phyloP scores from a whole-genome alignment of 2,888 invertebrate genomes.

The Tolmerus cingulatus region DNA sequence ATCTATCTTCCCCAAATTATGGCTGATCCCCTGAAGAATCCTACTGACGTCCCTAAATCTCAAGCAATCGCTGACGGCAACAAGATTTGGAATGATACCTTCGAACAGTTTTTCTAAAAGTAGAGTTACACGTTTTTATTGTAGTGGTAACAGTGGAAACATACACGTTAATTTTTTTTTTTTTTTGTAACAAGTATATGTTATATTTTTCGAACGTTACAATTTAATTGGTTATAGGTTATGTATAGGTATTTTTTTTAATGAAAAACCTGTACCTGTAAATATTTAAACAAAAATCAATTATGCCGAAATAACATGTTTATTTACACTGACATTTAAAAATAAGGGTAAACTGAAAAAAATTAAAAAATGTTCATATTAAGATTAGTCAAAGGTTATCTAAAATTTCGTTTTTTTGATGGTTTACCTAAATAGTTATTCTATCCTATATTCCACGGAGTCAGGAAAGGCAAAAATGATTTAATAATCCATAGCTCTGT shows the following conservation, averaged over 20 bases:
- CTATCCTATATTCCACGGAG: no score
- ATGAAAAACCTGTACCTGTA: background rate
- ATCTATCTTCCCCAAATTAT: slow-evolving; percentile 41
- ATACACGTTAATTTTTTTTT: background rate
- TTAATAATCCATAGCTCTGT: no score
- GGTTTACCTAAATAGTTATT: no score
- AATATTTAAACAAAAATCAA: background rate
- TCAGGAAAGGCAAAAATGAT: no score
- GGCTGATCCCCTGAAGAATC: slow-evolving; percentile 38
- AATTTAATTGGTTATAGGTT: background rate
- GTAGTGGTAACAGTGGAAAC: background rate
- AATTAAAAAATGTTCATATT: no score
- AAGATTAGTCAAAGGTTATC: no score
- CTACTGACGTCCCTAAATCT: background rate
- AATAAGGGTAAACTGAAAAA: no score
- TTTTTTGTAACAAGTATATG: background rate
- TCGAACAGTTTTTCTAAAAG: slow-evolving; percentile 20
- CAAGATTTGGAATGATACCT: slow-evolving; percentile 36
- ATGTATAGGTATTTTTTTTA: background rate
- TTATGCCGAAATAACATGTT: no score
- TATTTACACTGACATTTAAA: no score
- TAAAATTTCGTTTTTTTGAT: no score
- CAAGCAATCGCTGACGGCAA: background rate
- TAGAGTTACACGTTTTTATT: background rate
- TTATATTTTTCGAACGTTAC: background rate